Evolutionary conservation across 2,888 invertebrate species (phyloP), one percentile per base, ranked within the genome.

Genomic region (Salpingus planirostris): DNA sequence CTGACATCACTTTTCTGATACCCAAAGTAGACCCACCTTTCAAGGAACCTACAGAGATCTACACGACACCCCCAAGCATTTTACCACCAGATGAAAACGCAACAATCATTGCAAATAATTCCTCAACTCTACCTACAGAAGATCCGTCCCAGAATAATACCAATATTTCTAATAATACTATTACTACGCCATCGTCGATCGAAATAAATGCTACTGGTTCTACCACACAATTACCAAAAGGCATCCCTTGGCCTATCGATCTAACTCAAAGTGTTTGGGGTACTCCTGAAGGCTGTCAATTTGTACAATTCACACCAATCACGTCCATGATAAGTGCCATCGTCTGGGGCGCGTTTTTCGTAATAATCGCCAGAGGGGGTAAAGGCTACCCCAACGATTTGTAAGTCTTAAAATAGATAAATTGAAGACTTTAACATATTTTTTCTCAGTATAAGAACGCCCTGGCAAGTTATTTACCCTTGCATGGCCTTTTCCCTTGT

Each of bases 381-480:
- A 24, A 30, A 6, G 38, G 38, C 2, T 22, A 12, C 12, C 7
- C 8, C 3, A 34, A 18, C n/a, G 38, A 38, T 14, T 11, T 31
- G 38, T 38, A 25, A 38, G 31, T 27, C 15, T 11, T 10, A 7
- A 7, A 7, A 23, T 23, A 18, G 5, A 18, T 23, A 10, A 23
- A n/a, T n/a, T n/a, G n/a, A n/a, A n/a, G n/a, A n/a, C n/a, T n/a
- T n/a, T n/a, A n/a, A n/a, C n/a, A n/a, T n/a, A n/a, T 18, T 18
- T 5, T 25, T 6, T 25, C 13, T 25, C 26, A 25, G 26, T 12
- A 3, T 25, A 12, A 5, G 6, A 3, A 12, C 11, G 5, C 34
- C 38, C 5, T 38, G 34, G 34, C 10, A 10, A 6, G 29, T 35
- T 11, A 21, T 38, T n/a, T 34, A 29, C 21, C 38, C 38, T 11